Percentiles rank a stretch among this genome's conserved stretches.
phyloP scores from a whole-genome alignment of 2,797 vertebrate species.

The Lepilemur ruficaudatus region DNA sequence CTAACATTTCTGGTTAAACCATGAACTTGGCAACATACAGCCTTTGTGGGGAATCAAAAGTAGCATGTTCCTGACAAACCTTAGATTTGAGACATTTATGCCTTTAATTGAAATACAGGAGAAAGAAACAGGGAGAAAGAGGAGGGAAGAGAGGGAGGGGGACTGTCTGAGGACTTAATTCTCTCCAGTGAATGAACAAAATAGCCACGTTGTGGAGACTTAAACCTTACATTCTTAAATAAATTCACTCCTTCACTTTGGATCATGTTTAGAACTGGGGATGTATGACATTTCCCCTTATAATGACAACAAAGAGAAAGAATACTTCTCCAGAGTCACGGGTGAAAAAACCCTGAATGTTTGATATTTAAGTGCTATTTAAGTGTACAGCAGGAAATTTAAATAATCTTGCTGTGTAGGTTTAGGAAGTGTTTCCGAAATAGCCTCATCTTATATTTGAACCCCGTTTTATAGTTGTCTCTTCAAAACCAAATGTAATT shows the following conservation, averaged over 20 bases:
- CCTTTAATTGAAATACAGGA: not conserved
- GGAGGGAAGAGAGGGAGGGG: rapidly evolving
- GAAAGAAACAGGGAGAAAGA: too few species aligned
- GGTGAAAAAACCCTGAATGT: not conserved
- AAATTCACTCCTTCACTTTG: not conserved
- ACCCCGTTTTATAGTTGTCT: not conserved
- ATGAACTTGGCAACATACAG: not conserved
- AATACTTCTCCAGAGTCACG: not conserved
- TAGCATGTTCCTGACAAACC: not conserved
- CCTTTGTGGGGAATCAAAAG: not conserved
- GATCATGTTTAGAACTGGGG: not conserved
- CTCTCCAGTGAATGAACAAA: not conserved
- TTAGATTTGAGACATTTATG: not conserved
- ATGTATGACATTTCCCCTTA: not conserved
- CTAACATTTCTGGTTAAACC: not conserved
- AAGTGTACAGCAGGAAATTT: not conserved
- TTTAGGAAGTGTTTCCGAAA: constrained; percentile 1
- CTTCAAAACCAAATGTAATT: not conserved
- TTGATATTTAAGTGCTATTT: not conserved
- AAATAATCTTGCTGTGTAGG: not conserved
- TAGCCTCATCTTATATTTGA: not conserved
- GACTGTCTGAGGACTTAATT: not conserved
- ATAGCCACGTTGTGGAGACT: not conserved
- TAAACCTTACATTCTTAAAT: not conserved
- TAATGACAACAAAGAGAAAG: not conserved